Evolutionary conservation across 2,113 vertebrate genomes (phyloP), one percentile per base, ranked within the genome.

Genomic region (Misgurnus anguillicaudatus): DNA sequence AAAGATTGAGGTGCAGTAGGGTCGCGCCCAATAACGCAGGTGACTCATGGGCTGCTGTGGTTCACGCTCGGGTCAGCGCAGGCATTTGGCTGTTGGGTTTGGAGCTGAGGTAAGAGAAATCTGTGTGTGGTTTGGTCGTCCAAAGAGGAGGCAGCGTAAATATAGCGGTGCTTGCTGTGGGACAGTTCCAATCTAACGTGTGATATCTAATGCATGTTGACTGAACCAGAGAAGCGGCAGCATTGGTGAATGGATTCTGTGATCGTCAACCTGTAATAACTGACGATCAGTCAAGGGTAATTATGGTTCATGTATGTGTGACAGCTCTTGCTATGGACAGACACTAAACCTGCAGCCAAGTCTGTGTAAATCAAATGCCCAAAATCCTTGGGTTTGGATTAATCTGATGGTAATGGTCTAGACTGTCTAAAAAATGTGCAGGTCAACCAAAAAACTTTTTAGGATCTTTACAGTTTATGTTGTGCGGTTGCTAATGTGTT

Each of bases 11-110:
- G 81, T 11, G 87, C 78, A 79, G 63, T 51, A 81, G 51, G 74
- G 80, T 88, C 86, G 79, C 89, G 82, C 89, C 89, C 86, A 88
- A 85, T 75, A 75, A 85, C 85, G 85, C 87, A 92, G 90, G 91
- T 91, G 91, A 91, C 89, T 91, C 89, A 92, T 88, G 87, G 87
- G 82, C 85, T 88, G 87, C 87, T 82, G 88, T 83, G 84, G 87
- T 87, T 91, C 89, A 89, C 86, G 89, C 90, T 90, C 87, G 84
- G 86, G 85, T 78, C 79, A 53, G 87, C 86, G 84, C 86, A 87
- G 85, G 84, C 79, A 84, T 78, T 57, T 42, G 78, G 74, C 72
- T 89, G 82, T 71, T 68, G 71, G 87, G 87, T 91, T 83, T 87
- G 87, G 77, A n/a, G 16, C 42, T 81, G 77, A 83, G 86, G 82